phyloP scores from a whole-genome alignment of 2,888 invertebrate species.

The Gandaritis pyraliata region DNA sequence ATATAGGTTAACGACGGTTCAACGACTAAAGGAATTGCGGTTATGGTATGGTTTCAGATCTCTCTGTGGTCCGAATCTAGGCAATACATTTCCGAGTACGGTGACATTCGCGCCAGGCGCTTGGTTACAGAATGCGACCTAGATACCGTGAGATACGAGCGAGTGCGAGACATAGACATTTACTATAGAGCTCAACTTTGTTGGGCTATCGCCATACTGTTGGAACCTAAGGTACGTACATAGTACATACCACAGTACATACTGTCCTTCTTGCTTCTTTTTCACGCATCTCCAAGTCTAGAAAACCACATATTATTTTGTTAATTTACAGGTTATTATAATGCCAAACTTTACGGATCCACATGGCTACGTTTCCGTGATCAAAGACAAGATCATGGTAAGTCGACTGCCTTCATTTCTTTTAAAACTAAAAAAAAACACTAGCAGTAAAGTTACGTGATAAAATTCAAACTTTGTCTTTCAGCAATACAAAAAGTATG shows the following conservation, averaged over 20 bases:
- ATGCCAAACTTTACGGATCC: constrained; percentile 55
- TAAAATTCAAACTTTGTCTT: constrained; percentile 2
- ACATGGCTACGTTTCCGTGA: constrained; percentile 54
- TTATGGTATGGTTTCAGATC: constrained; percentile 51
- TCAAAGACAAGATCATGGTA: constrained; percentile 73
- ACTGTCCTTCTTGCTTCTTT: too few species aligned
- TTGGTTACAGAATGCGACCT: constrained; percentile 62
- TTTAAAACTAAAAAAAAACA: not conserved
- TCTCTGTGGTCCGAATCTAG: constrained; percentile 62
- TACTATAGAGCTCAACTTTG: constrained; percentile 74
- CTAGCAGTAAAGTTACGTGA: too few species aligned
- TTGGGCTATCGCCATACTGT: constrained; percentile 69
- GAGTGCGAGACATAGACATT: constrained; percentile 52
- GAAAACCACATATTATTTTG: not conserved
- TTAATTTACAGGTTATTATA: constrained; percentile 61
- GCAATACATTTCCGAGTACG: constrained; percentile 54
- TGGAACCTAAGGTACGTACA: constrained; percentile 67
- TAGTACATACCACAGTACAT: too few species aligned
- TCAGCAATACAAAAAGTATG: constrained; percentile 61
- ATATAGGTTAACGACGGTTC: too few species aligned
- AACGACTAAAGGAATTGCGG: too few species aligned
- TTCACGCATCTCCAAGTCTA: too few species aligned
- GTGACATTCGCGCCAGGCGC: constrained; percentile 49
- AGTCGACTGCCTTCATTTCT: constrained; percentile 19
- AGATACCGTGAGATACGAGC: constrained; percentile 47